Evolutionary conservation across 2,888 invertebrate genomes (phyloP), one percentile per base, ranked within the genome.

Genomic region (Eilema depressum): DNA sequence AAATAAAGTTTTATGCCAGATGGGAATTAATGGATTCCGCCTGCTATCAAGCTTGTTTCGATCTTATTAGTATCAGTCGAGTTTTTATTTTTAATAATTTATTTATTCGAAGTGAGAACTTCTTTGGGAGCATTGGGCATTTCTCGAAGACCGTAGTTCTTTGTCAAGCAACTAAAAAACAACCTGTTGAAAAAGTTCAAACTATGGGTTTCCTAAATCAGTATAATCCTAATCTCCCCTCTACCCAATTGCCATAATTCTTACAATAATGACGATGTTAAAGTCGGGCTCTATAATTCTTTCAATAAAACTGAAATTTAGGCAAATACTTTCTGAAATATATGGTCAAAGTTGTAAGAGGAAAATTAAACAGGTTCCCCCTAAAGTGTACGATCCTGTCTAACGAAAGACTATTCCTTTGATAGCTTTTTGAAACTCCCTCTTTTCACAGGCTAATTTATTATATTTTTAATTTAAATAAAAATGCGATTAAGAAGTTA

Each of bases 341-440:
- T 81, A 81, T 78, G 75, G 75, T 77, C 65, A 75, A 81, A 81
- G 83, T 81, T 81, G 80, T 75, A 74, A 80, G 78, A 78, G 72
- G 78, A 80, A 82, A 81, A 80, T 81, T 82, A 82, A 81, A 82
- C 80, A 82, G 70, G 67, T 75, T 70, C 73, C 73, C 69, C 78
- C 77, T 69, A 80, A 80, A 80, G 71, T 77, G 76, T 78, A 73
- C 66, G 75, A 75, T 71, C 68, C 71, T 81, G 80, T 76, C 76
- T 74, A 73, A 76, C 71, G 82, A 80, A 78, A 82, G 76, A 74
- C 75, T 75, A 73, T 71, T 80, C 65, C 70, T 75, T 75, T 82
- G 76, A 81, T 82, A 82, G 78, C 81, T 82, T 80, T 82, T 80
- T 76, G 80, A 81, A 82, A 82, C 73, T 78, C 69, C 66, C 70